Conservation (phyloP, 2,113 vertebrate species). For the Erinaceus europaeus region DNA sequence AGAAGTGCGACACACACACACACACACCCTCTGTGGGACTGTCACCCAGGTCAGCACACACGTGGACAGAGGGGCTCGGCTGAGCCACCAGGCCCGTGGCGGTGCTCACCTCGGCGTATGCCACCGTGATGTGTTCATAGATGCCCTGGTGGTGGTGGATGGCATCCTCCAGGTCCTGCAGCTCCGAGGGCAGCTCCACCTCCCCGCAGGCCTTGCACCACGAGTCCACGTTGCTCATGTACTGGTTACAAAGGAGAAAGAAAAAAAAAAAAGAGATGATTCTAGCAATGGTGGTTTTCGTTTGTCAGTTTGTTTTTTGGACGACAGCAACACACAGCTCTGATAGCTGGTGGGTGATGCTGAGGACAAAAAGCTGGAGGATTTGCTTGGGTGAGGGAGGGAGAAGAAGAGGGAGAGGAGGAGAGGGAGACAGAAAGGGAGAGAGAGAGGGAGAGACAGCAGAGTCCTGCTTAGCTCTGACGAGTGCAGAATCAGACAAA, state of each 20-base stretch:
- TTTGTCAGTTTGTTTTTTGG: no score
- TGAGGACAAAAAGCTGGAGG: not conserved
- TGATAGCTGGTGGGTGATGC: no score
- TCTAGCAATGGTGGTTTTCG: not conserved
- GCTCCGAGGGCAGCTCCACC: conserved; percentile 95
- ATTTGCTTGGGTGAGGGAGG: not conserved
- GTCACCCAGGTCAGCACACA: no score
- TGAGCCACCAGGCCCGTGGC: not conserved
- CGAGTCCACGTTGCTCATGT: conserved; percentile 96
- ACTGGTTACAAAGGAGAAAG: conserved; percentile 79
- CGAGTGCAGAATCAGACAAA: no score
- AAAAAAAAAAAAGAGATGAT: not conserved
- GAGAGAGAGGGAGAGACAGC: no score
- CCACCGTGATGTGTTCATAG: conserved; percentile 95
- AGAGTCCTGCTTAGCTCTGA: no score
- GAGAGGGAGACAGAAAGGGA: no score
- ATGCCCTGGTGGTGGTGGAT: conserved; percentile 98
- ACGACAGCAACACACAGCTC: no score
- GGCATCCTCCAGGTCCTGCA: conserved; percentile 97
- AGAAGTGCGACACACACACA: no score
- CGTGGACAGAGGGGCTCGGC: no score
- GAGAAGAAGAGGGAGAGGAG: not conserved
- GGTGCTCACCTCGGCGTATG: conserved; percentile 94
- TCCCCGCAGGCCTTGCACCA: conserved; percentile 99
- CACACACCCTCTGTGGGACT: no score